Percentiles rank a stretch among this genome's conserved stretches.
These are phyloP conservation scores for Fregetta grallaria DNA, from an alignment of 2,113 vertebrate genomes.

Conservation along the genomic window DNA sequence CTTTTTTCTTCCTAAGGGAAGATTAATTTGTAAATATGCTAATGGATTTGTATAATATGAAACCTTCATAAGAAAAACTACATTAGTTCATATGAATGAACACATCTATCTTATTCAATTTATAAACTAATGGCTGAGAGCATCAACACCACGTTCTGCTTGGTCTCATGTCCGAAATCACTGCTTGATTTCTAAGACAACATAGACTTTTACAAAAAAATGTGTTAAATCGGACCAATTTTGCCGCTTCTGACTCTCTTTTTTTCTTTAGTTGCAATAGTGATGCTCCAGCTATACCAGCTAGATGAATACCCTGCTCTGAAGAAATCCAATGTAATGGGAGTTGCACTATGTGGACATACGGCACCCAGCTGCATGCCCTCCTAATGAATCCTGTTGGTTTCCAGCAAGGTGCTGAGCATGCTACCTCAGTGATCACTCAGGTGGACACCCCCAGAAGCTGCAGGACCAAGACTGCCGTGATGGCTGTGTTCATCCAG, in stretches of 20 bases:
- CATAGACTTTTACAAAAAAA: neutral
- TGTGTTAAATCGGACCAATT: neutral
- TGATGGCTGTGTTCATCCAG: neutral
- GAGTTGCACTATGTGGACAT: rapidly evolving
- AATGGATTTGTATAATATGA: conserved; percentile 82
- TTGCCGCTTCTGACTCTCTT: neutral
- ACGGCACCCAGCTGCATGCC: rapidly evolving
- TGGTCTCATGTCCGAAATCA: conserved; percentile 47
- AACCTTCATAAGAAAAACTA: conserved; percentile 77
- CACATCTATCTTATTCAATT: conserved; percentile 78
- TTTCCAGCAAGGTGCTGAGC: neutral
- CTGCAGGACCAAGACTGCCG: rapidly evolving
- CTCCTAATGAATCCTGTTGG: neutral
- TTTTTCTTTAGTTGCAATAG: neutral
- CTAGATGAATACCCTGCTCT: neutral
- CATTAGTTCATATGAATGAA: conserved; percentile 80
- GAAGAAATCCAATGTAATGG: neutral
- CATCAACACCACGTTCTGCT: conserved; percentile 64
- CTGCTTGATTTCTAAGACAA: conserved; percentile 41
- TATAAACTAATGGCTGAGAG: conserved; percentile 74
- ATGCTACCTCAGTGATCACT: rapidly evolving
- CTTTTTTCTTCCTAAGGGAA: conserved; percentile 78
- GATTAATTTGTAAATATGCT: conserved; percentile 86
- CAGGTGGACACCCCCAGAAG: neutral
- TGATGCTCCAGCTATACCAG: neutral